Base-by-base conservation (phyloP, 1,140 invertebrate genomes). In the Pseudachorutes palmiensis region DNA sequence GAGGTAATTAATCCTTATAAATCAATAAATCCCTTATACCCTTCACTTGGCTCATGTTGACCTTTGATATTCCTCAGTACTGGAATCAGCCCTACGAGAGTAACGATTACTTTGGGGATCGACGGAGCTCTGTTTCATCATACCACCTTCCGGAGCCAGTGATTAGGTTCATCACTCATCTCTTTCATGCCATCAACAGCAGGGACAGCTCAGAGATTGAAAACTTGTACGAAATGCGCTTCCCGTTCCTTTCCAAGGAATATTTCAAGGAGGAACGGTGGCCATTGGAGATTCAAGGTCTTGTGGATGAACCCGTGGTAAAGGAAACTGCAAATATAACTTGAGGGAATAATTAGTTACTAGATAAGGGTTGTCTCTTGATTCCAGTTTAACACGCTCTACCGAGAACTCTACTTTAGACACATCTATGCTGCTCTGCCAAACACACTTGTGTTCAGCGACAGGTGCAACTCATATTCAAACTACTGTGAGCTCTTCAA, bases 401-500 rank as follows among this genome's bases (percentile, higher is more conserved):
- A 99, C 81, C 97, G 95, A 78, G 97, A 99, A 79, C 81, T 99
- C 12, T 98, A 97, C 77, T 99, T 90, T 78, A 88, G 97, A 59
- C 96, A 99, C 78, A 92, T 99, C 65, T 98, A 99, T 78, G 94
- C 95, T 1, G 81, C 87, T 63, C 86, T 91, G 57, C 85, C 88
- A 67, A 88, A 87, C 12, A 90, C 90, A 0, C 92, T 94, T 1
- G 89, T 88, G 28, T 81, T 97, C 58, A 88, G 94, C 41, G 92
- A 98, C 76, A 84, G 96, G 66, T 90, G 96, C 78, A 88, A 92
- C 73, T 98, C 95, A 0, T 99, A 97, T 79, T 96, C 88, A 78
- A 99, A 98, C 80, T 99, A 99, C 76, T 98, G 96, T 80, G 89
- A 96, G 76, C 83, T 99, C 9, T 98, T 99, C 80, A 98, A 98